Conservation (phyloP, 2,113 vertebrate species). For the Ivindomyrus marchei region DNA sequence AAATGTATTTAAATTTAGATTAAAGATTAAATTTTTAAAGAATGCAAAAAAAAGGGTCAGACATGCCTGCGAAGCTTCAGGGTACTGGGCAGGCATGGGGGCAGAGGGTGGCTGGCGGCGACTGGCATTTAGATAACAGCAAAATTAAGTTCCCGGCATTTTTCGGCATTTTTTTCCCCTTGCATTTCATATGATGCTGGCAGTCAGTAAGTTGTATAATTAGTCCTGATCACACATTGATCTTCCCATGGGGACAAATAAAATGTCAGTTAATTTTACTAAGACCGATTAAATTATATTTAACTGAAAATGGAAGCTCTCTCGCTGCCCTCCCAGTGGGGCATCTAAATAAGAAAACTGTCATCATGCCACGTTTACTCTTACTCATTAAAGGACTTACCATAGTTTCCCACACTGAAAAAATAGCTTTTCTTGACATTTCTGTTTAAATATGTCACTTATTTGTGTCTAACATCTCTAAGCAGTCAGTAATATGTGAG, state of each 20-base stretch:
- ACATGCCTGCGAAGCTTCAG: background rate
- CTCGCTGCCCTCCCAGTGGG: background rate
- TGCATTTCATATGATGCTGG: background rate
- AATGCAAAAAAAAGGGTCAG: background rate
- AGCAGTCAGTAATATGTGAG: background rate
- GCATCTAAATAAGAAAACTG: background rate
- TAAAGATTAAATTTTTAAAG: background rate
- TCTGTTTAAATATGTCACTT: background rate
- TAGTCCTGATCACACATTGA: background rate
- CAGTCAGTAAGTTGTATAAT: background rate
- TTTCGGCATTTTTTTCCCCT: background rate
- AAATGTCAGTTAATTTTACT: constrained; percentile 9
- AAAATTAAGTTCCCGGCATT: background rate
- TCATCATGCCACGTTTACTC: background rate
- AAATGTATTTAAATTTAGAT: background rate
- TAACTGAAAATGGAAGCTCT: background rate
- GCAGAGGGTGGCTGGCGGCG: too few species aligned
- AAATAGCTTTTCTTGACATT: background rate
- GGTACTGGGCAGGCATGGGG: background rate
- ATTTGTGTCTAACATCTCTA: background rate
- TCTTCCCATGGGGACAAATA: background rate
- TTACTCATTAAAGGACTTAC: background rate
- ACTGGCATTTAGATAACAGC: background rate
- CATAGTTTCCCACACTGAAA: background rate
- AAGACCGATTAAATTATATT: background rate